Evolutionary conservation across 2,888 invertebrate genomes (phyloP), one percentile per base, ranked within the genome.

Genomic region (Eupelmus urozonus): DNA sequence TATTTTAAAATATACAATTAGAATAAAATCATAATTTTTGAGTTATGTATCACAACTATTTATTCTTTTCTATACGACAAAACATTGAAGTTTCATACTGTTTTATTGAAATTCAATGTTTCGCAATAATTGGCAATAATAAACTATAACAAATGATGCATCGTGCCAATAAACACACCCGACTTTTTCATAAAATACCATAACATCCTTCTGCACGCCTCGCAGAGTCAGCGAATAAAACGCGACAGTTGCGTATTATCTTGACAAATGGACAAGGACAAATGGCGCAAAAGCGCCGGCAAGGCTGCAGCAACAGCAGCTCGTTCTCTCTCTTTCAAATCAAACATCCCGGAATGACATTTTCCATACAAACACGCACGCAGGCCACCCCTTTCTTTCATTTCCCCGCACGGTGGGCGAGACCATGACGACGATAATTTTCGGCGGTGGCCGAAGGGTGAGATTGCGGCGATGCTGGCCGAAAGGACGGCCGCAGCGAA

Each of bases 231-330:
- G 49, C 59, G 72, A 77, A 77, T 23, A 60, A 67, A 72, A 72
- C 7, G 49, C n/a, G 72, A 73, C 73, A 78, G 57, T 63, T 57
- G 49, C 11, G 60, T n/a, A 78, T 78, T 78, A 73, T 78, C 63
- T 49, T 73, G 69, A 73, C 49, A 69, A 73, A 78, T 78, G 69
- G 42, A 51, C 49, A n/a, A n/a, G 40, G 0, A 29, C 55, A 55
- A 72, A 69, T 57, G 57, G 55, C 49, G 45, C 20, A 49, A 63
- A 51, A 72, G 23, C 25, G 49, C 49, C 55, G 23, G 55, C 25
- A 23, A 25, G 29, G 18, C 40, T 18, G 16, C n/a, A 20, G 49
- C 16, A 11, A 27, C 23, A 18, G 27, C 57, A 18, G 59, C 45
- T 62, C 16, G 18, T 40, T 34, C 55, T 11, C 62, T 23, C 29